Evolutionary conservation across 2,797 vertebrate genomes (phyloP), one percentile per base, ranked within the genome.

Genomic region (Emydoidea blandingii): DNA sequence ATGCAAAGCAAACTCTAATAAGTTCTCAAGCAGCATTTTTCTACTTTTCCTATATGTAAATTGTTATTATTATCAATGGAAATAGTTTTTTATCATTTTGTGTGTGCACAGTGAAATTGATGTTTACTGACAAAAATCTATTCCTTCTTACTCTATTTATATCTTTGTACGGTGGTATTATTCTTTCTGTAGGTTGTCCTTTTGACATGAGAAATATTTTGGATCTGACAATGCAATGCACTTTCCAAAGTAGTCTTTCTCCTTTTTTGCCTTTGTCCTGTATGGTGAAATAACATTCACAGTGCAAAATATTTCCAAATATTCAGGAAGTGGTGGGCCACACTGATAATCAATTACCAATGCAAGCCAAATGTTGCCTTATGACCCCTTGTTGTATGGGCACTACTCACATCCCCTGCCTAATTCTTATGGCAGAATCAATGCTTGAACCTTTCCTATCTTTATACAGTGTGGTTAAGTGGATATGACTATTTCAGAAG

Each of bases 341-440:
- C 5, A 94, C 9, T 54, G 44, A 57, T 37, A 87, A 89, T 81
- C 81, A 86, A 10, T 89, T 91, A 72, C 5, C 5, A 65, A 19
- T 34, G 34, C 37, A 91, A 89, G 92, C 50, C 79, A 95, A 93
- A 79, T 57, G 21, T 31, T 93, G 74, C 44, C 11, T 90, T 92
- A 52, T 90, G 18, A 83, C 23, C 12, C 68, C 12, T 79, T 83
- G 3, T 27, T 72, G 19, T 34, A 82, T 87, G 62, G 94, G 47
- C 12, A 54, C 59, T 90, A 91, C 7, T 91, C n/a, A 85, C 11
- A 47, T 59, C n/a, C 89, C 19, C 16, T 44, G 16, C 16, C 12
- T 65, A 65, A 12, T 50, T 84, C 85, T 94, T 90, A 79, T 83
- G 62, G 56, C 37, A 62, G 47, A 44, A 44, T 19, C 62, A 44